Conservation (phyloP, 2,113 vertebrate genomes). For the Peucedramus taeniatus region DNA sequence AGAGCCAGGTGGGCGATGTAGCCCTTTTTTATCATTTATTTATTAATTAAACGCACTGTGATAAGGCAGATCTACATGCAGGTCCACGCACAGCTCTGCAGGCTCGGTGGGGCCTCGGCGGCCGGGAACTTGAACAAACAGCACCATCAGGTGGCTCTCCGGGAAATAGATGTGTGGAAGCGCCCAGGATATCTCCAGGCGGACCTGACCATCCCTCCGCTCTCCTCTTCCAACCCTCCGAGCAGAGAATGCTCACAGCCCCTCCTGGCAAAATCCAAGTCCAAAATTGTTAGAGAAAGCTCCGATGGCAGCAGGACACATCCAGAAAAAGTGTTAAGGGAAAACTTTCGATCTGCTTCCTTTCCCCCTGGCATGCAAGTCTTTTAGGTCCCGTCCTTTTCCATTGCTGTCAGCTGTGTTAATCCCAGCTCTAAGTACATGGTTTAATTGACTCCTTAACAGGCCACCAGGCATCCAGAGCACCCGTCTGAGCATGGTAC, state of each 20-base stretch:
- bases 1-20: neutral
- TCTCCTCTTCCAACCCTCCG: neutral
- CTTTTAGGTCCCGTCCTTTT: neutral
- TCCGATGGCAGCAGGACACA: neutral
- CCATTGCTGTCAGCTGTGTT: neutral
- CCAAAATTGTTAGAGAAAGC: neutral
- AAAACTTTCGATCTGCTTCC: neutral
- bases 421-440: neutral
- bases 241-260: neutral
- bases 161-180: neutral
- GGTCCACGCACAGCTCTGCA: conserved; percentile 6
- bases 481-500: accelerated
- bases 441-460: neutral
- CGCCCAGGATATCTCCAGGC: neutral
- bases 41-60: conserved; percentile 1
- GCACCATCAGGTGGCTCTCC: conserved; percentile 61
- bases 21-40: neutral
- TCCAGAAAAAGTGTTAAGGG: neutral
- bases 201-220: neutral
- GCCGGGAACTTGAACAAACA: conserved; percentile 23
- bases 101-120: neutral
- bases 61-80: conserved; percentile 10
- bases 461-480: neutral
- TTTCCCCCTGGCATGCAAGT: neutral
- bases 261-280: neutral